phyloP scores from a whole-genome alignment of 1,140 invertebrate genomes.

The Chironomus striatipennis region DNA sequence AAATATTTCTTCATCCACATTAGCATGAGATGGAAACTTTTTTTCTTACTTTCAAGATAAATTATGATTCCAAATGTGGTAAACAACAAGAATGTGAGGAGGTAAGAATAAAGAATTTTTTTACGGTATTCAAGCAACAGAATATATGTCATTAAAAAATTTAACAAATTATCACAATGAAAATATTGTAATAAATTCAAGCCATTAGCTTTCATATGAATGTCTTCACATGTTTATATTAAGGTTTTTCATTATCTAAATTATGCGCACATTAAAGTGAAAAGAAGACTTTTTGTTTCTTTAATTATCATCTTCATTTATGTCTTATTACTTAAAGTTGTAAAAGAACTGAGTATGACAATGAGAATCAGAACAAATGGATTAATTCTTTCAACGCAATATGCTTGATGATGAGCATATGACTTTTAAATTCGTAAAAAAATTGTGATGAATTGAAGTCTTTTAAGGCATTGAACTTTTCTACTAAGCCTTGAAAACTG shows the following conservation, averaged over 20 bases:
- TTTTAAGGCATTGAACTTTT: too few relatives aligned
- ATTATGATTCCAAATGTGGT: too few relatives aligned
- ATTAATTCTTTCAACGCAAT: too few relatives aligned
- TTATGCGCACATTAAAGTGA: background rate
- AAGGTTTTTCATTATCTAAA: constrained; percentile 3
- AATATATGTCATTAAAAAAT: background rate
- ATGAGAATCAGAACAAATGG: background rate
- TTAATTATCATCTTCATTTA: background rate
- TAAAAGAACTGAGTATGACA: background rate
- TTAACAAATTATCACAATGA: constrained; percentile 5
- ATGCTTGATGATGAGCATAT: too few relatives aligned
- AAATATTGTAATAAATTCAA: background rate
- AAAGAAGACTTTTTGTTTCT: background rate
- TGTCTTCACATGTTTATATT: background rate
- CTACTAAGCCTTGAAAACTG: too few relatives aligned
- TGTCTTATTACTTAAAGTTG: background rate
- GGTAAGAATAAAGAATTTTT: background rate
- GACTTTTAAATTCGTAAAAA: too few relatives aligned
- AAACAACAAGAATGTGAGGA: background rate
- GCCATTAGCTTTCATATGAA: background rate
- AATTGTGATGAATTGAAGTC: too few relatives aligned
- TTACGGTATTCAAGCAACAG: background rate
- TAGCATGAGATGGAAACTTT: background rate
- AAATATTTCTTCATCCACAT: background rate
- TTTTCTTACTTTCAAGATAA: background rate